Base-by-base conservation (phyloP, 2,113 vertebrate species). In the Lethenteron camtschaticum region DNA sequence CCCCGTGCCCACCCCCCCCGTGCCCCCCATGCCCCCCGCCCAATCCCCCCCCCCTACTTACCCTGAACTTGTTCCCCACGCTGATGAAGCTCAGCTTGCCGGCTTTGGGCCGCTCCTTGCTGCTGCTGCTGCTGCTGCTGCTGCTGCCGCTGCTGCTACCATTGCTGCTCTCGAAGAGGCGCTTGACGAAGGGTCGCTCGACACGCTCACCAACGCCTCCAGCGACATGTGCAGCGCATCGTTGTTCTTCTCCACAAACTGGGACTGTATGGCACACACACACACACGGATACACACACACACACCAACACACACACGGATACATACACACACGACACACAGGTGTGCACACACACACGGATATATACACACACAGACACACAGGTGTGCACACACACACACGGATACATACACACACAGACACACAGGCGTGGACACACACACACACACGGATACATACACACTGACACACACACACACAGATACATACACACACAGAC, bases 221-320 rank as follows among this genome's bases (percentile, higher is more conserved):
- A 99, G 84, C n/a, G 94, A 96, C 87, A 87, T 87, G 77, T 99
- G 94, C 72, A 99, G 83, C 1, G 94, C 94, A 55, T 99, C 94
- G 20, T 99, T 96, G 80, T 99, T 99, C 81, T 99, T 99, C 79
- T 99, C 94, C 81, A 96, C 90, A 78, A 99, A 96, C 74, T 89
- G 85, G 70, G 77, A 87, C 94, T 99, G 80, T 72, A 78, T 72
- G 76, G 75, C 12, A 75, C 71, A 74, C 60, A 41, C 56, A 11
- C 12, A n/a, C 55, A 13, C 68, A 24, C 11, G 41, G 56, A 10
- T 16, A 70, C 8, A 70, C 13, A 57, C 13, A 3, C 24, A 41
- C 24, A 41, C 24, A 20, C 16, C 16, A 18, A 70, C 12, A 41
- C 41, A 57, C 3, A 9, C 18, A 4, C 11, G 41, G 56, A 10